phyloP scores from a whole-genome alignment of 1,140 invertebrate genomes.

The Ips typographus region DNA sequence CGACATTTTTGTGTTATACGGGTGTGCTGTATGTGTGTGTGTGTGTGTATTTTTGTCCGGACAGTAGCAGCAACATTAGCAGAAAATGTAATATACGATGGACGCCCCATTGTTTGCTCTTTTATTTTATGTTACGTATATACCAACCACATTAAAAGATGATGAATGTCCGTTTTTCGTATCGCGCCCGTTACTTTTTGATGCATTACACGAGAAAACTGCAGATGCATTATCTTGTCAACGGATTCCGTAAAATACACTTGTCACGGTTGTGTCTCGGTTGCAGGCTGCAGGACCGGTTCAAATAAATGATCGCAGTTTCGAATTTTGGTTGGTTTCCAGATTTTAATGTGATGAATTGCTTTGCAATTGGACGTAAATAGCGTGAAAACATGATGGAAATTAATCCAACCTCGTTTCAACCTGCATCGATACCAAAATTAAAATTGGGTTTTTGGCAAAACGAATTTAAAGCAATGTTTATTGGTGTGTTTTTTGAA shows the following conservation, averaged over 20 bases:
- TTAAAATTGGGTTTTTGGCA: no score
- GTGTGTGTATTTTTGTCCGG: slow-evolving; percentile 10
- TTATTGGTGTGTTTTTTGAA: no score
- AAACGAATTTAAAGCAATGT: no score
- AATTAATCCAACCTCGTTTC: not conserved
- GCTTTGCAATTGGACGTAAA: slow-evolving; percentile 15
- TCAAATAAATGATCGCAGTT: slow-evolving; percentile 21
- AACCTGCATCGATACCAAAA: no score
- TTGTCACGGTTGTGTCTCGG: slow-evolving; percentile 27
- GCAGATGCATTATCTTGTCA: slow-evolving; percentile 37
- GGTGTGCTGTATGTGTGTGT: slow-evolving; percentile 37
- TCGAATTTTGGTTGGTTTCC: slow-evolving; percentile 28
- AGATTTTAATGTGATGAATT: slow-evolving; percentile 23
- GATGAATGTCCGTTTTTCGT: slow-evolving; percentile 33
- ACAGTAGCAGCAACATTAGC: slow-evolving; percentile 36
- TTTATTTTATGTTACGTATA: slow-evolving; percentile 36
- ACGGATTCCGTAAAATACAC: slow-evolving; percentile 32
- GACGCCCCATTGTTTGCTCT: slow-evolving; percentile 37
- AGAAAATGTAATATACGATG: slow-evolving; percentile 40
- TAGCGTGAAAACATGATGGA: slow-evolving; percentile 11
- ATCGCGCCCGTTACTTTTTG: slow-evolving; percentile 28
- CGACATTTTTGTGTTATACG: slow-evolving; percentile 40
- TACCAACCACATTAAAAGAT: slow-evolving; percentile 38
- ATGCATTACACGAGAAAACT: slow-evolving; percentile 35
- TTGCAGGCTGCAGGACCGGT: slow-evolving; percentile 1